Evolutionary conservation across 2,113 vertebrate genomes (phyloP).

Genomic region (Vicugna pacos): DNA sequence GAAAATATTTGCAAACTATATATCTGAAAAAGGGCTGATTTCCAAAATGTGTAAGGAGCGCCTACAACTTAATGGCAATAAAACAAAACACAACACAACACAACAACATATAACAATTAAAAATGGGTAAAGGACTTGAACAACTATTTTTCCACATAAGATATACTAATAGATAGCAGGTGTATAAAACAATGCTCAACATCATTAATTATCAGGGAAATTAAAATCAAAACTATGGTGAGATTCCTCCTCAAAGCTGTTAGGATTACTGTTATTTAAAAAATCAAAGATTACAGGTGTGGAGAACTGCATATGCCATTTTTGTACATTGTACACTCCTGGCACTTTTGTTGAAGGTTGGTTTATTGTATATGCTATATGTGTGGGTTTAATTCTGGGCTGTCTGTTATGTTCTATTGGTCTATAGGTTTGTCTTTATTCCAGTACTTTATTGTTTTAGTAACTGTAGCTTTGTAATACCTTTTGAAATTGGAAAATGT

Average conservation of each 20-base stretch:
- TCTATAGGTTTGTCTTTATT: too few species aligned
- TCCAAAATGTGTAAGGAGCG: background rate
- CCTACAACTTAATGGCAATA: background rate
- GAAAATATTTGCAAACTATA: background rate
- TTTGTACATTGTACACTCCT: too few species aligned
- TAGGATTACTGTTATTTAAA: background rate
- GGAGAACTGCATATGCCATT: background rate
- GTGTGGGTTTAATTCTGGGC: too few species aligned
- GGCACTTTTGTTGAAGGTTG: too few species aligned
- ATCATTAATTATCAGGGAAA: background rate
- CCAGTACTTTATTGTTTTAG: too few species aligned
- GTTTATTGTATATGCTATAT: too few species aligned
- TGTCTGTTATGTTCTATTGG: too few species aligned
- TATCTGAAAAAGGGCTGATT: background rate
- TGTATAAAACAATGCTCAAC: background rate
- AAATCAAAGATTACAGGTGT: background rate
- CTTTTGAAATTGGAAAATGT: too few species aligned
- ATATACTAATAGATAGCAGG: background rate
- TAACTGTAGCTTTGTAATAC: too few species aligned
- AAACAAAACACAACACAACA: background rate
- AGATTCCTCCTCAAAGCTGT: background rate
- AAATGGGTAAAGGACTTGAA: background rate
- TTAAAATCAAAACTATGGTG: background rate
- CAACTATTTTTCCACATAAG: background rate
- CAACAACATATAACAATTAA: background rate